These are phyloP conservation scores for Toxotes chatareus DNA, from an alignment of 2,113 vertebrate species.

Conservation along the genomic window DNA sequence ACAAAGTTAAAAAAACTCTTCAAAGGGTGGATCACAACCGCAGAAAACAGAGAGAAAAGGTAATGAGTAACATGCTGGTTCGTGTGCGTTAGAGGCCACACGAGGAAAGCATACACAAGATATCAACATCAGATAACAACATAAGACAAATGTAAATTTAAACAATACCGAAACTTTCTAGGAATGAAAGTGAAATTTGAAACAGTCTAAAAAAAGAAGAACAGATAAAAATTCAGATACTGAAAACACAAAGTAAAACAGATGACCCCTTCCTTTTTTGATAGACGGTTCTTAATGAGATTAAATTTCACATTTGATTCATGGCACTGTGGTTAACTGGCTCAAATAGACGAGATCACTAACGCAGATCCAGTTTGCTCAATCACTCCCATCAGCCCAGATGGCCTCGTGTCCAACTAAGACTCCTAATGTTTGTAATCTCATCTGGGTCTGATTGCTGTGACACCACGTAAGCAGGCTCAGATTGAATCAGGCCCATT, in stretches of 20 bases:
- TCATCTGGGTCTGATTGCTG: constrained; percentile 66
- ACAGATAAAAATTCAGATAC: background rate
- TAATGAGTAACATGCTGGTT: constrained; percentile 39
- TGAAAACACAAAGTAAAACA: background rate
- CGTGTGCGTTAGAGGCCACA: background rate
- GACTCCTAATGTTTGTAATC: constrained; percentile 65
- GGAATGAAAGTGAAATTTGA: background rate
- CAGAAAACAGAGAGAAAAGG: constrained; percentile 41
- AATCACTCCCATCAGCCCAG: constrained; percentile 54
- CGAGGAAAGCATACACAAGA: background rate
- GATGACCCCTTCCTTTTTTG: background rate
- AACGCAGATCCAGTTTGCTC: constrained; percentile 50
- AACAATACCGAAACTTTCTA: constrained; percentile 3
- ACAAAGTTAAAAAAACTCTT: constrained; percentile 64
- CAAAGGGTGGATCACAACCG: constrained; percentile 44
- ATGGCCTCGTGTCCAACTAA: constrained; percentile 55
- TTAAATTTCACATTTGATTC: background rate
- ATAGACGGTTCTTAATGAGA: constrained; percentile 18
- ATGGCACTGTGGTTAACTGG: constrained; percentile 33
- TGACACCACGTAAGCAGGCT: constrained; percentile 54
- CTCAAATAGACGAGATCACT: constrained; percentile 31
- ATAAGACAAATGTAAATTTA: constrained; percentile 7
- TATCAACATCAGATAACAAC: too few relatives aligned
- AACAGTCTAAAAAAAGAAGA: background rate
- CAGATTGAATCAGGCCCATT: constrained; percentile 71